Base-by-base conservation (phyloP, 2,888 invertebrate species). In the Harpalus rubripes region DNA sequence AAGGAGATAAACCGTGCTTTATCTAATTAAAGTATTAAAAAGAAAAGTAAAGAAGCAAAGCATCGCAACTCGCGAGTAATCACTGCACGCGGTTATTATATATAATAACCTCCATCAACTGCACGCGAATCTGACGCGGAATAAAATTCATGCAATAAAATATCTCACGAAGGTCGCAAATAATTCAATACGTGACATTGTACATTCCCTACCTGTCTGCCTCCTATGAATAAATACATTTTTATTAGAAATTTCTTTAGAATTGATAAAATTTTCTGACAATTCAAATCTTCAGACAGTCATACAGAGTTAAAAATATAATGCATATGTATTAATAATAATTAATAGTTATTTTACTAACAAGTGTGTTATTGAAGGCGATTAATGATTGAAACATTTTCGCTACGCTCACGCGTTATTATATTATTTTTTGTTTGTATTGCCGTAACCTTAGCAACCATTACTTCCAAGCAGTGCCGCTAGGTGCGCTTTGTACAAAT, bases 141-240 rank as follows among this genome's bases (percentile, higher is more conserved):
- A 78, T 18, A 58, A 78, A 52, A 78, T 78, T 12, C 52, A 58
- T 78, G 78, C 78, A 78, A 58, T 74, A 78, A 78, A 78, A 78
- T 78, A 59, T 78, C 56, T 16, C 44, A 78, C 10, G 32, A 78
- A 78, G 78, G 78, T 58, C 78, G 58, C 39, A 26, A 78, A 59
- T 78, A 58, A 78, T 58, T 78, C 58, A 58, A 78, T 58, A 58
- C 56, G 22, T 78, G 58, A 78, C 78, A 44, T 18, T 74, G 44
- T 74, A 41, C 16, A 74, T 32, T 68, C 39, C n/a, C 39, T 26
- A 15, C 26, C 3, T 68, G 32, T 68, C 68, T 68, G 26, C 68
- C 68, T 39, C 10, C 68, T 39, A 32, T 26, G 39, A 15, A 39
- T 39, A 68, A 15, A 68, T 39, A 39, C 32, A 68, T 68, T 68